Base-by-base conservation (phyloP, 2,888 invertebrate genomes). In the Drosophila pseudotakahashii region DNA sequence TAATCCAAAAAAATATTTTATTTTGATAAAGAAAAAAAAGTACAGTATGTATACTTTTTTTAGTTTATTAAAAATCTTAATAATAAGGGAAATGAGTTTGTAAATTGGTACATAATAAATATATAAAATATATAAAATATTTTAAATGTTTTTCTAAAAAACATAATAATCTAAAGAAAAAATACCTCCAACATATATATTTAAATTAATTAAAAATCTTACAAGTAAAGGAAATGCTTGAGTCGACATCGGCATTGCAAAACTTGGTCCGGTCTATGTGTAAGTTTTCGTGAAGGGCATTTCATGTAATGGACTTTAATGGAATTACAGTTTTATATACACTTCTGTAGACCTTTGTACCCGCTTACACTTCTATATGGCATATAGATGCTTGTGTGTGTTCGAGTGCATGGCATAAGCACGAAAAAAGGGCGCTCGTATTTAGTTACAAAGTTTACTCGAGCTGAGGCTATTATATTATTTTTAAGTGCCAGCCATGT, bases 281-380 rank as follows among this genome's bases (percentile, higher is more conserved):
- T n/a, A 41, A 64, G 57, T 63, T 64, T 51, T 52, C 59, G 48
- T 59, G 52, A 70, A 74, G 77, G 73, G 78, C 76, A 73, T 86
- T 88, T 88, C 76, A 55, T 88, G 81, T 88, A 87, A 84, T 84
- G 89, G 89, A 87, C 89, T 84, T 84, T 84, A 84, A 84, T 84
- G 84, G 87, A 84, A 84, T 84, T 88, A 88, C 88, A 84, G 77
- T 85, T 77, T 88, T 87, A 88, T 88, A 80, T 69, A 73, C 53
- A 72, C 53, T 72, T 53, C 47, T 26, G 37, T 41, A 73, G 73
- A 70, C 73, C 42, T 72, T 64, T 51, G 48, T 63, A 47, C 71
- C 45, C 42, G 44, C 70, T 37, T 39, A 51, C 51, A 44, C 45
- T 50, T 64, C 30, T 45, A 53, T 41, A 19, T 14, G 48, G 39